Evolutionary conservation across 2,888 invertebrate genomes (phyloP).

Genomic region (Buathra laborator): DNA sequence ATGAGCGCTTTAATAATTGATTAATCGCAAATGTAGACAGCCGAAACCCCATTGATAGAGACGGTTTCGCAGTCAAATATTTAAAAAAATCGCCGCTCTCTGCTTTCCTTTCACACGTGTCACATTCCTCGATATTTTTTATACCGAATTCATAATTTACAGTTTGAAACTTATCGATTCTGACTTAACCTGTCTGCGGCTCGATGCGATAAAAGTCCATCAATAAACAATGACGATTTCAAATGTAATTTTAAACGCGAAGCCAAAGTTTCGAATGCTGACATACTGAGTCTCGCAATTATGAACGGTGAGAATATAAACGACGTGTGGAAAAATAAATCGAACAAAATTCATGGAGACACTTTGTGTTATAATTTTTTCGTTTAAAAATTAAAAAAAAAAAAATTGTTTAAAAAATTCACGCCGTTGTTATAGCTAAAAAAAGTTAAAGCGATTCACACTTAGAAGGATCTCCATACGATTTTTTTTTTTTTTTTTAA

Average conservation of each 20-base stretch:
- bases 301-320: neutral
- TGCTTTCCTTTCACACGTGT: neutral
- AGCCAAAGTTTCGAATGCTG: neutral
- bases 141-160: neutral
- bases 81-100: neutral
- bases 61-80: neutral
- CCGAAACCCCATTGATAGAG: neutral
- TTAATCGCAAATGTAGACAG: slow-evolving; percentile 43
- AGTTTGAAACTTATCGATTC: neutral
- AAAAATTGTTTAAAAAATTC: neutral
- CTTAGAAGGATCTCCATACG: too few species aligned
- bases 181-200: neutral
- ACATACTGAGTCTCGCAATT: neutral
- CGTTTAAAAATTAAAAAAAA: neutral
- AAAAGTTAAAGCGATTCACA: neutral
- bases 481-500: neutral
- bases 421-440: neutral
- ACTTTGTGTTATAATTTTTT: neutral
- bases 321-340: neutral
- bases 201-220: neutral
- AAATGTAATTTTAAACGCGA: neutral
- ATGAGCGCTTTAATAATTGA: slow-evolving; percentile 66
- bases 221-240: neutral
- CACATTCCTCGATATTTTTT: neutral
- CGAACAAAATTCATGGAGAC: neutral